phyloP scores from a whole-genome alignment of 2,888 invertebrate genomes.

The Sarcophaga caerulescens region DNA sequence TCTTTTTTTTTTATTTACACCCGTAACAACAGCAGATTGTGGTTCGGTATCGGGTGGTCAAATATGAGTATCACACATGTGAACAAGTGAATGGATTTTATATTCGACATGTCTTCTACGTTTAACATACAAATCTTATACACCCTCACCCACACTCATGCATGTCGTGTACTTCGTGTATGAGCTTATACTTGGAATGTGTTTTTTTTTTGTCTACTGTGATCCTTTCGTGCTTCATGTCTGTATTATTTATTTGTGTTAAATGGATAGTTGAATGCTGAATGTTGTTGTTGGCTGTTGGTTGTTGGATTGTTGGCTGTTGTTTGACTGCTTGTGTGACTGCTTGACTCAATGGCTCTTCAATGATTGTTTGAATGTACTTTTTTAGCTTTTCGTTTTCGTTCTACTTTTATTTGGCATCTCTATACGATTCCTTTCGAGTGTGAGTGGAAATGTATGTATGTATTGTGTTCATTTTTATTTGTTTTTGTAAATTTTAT shows the following conservation, averaged over 20 bases:
- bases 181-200: neutral
- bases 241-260: constrained; percentile 54
- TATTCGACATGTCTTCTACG: constrained; percentile 51
- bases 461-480: constrained; percentile 37
- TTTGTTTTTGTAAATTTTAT: constrained; percentile 56
- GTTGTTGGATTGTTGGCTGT: constrained; percentile 13
- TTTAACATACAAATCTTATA: constrained; percentile 4
- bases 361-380: constrained; percentile 43
- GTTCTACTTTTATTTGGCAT: neutral
- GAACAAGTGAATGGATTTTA: constrained; percentile 27
- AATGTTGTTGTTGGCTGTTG: neutral
- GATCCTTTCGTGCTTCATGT: constrained; percentile 55
- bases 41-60: neutral
- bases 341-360: constrained; percentile 36
- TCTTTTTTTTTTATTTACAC: neutral
- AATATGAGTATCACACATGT: neutral
- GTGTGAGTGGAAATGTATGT: constrained; percentile 4
- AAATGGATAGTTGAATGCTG: constrained; percentile 53
- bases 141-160: neutral
- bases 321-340: constrained; percentile 8
- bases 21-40: neutral
- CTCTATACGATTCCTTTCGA: neutral
- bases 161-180: constrained; percentile 11
- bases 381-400: constrained; percentile 43
- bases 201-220: constrained; percentile 29